phyloP scores from a whole-genome alignment of 53 echinoderm and acorn worm genomes.

The Luidia sarsii region DNA sequence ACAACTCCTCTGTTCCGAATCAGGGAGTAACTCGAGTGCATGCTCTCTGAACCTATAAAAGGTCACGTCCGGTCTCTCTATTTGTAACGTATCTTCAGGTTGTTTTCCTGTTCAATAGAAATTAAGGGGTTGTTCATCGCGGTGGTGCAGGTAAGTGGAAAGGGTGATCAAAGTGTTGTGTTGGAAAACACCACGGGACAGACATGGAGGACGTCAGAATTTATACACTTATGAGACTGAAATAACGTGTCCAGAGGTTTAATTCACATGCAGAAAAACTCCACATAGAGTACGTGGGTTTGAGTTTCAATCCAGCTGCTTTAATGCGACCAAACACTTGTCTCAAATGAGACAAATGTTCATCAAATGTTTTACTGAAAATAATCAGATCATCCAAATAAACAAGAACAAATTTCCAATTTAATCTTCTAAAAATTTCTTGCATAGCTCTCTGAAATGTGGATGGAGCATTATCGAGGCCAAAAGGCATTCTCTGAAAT shows the following conservation, averaged over 20 bases:
- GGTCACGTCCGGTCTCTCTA: neutral
- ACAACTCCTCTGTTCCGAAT: neutral
- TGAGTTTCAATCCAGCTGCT: neutral
- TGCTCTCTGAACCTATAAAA: constrained; percentile 17
- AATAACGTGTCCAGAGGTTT: too few species aligned
- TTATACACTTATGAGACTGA: too few species aligned
- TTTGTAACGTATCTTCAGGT: too few species aligned
- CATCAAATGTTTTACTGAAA: neutral
- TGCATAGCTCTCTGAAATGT: constrained; percentile 41
- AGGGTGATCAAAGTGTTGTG: too few species aligned
- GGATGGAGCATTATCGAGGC: constrained; percentile 24
- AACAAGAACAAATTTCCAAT: constrained; percentile 1
- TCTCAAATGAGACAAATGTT: constrained; percentile 19
- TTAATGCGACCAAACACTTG: constrained; percentile 19
- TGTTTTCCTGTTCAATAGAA: too few species aligned
- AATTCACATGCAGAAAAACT: too few species aligned
- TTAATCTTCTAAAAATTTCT: neutral
- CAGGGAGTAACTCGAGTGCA: neutral
- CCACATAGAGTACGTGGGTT: neutral
- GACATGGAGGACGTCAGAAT: too few species aligned
- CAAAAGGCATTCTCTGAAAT: constrained; percentile 24
- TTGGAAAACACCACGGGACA: too few species aligned
- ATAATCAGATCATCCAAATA: constrained; percentile 23
- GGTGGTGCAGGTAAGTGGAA: too few species aligned
- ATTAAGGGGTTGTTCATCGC: too few species aligned